These are phyloP conservation scores for Pluvianellus socialis DNA, from an alignment of 2,113 vertebrate genomes.

Conservation along the genomic window DNA sequence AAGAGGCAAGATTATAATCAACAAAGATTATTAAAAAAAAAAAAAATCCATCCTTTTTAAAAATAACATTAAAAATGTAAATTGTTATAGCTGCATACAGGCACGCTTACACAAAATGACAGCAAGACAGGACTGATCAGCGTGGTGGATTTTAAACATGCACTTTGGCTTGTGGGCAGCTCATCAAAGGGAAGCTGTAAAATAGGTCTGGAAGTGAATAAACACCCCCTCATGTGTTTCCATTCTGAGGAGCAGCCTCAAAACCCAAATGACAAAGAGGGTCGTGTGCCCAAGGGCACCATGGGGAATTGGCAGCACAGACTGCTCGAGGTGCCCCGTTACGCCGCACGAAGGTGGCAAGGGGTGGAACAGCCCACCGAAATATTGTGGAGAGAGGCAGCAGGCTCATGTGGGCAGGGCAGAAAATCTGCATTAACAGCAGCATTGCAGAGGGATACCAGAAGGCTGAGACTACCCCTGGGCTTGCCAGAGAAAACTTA, in stretches of 20 bases:
- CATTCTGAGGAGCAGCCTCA: neutral
- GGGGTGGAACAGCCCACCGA: neutral
- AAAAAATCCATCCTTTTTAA: neutral
- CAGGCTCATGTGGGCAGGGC: neutral
- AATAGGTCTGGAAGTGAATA: neutral
- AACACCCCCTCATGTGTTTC: neutral
- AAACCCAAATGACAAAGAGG: neutral
- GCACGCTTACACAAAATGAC: neutral
- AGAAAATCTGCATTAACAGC: neutral
- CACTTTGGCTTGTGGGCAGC: neutral
- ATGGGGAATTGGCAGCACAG: fast-evolving
- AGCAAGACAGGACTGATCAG: neutral
- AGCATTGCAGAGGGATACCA: neutral
- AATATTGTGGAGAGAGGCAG: neutral
- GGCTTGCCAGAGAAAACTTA: neutral
- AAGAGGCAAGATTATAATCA: neutral
- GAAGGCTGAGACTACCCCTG: neutral
- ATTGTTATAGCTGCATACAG: neutral
- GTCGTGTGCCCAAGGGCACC: neutral
- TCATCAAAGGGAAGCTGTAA: neutral
- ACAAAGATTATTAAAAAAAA: neutral
- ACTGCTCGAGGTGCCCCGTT: too few species aligned
- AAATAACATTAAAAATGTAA: neutral
- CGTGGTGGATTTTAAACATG: neutral
- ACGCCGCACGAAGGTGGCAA: fast-evolving